Conservation (phyloP, 2,888 invertebrate genomes). For the Hetaerina titia region DNA sequence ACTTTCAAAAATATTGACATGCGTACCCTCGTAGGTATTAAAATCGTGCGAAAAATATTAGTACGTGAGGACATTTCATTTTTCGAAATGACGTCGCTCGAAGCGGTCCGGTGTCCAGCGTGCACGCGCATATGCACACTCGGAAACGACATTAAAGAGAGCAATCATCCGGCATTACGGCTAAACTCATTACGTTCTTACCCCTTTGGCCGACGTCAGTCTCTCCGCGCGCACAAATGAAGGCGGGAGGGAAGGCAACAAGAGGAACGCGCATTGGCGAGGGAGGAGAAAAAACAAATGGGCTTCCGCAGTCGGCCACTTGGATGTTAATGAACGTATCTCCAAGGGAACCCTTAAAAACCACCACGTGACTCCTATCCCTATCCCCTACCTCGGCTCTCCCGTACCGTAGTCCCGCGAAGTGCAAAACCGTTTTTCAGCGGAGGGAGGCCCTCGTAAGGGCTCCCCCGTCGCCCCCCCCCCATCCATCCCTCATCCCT, state of each 20-base stretch:
- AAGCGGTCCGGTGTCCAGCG: too few relatives aligned
- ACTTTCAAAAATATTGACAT: too few relatives aligned
- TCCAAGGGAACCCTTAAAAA: constrained; percentile 63
- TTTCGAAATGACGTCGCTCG: too few relatives aligned
- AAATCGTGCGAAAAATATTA: too few relatives aligned
- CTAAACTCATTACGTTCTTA: not conserved
- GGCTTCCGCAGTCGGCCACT: constrained; percentile 53
- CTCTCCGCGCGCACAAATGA: not conserved
- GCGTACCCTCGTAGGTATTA: too few relatives aligned
- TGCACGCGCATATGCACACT: not conserved
- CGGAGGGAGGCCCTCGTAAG: not conserved
- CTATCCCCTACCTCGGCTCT: not conserved
- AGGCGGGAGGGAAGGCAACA: not conserved
- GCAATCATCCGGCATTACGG: not conserved
- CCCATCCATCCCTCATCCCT: constrained; percentile 4
- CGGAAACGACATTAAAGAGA: not conserved
- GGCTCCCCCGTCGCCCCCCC: not conserved
- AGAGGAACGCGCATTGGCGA: not conserved
- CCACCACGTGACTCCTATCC: constrained; percentile 38
- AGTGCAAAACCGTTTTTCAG: constrained; percentile 54
- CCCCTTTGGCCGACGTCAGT: not conserved
- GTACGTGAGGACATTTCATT: too few relatives aligned
- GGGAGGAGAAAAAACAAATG: constrained; percentile 29
- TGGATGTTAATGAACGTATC: constrained; percentile 63
- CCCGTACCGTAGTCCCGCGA: not conserved